These are phyloP conservation scores for Barnardius zonarius DNA, from an alignment of 2,113 vertebrate species.

Conservation along the genomic window DNA sequence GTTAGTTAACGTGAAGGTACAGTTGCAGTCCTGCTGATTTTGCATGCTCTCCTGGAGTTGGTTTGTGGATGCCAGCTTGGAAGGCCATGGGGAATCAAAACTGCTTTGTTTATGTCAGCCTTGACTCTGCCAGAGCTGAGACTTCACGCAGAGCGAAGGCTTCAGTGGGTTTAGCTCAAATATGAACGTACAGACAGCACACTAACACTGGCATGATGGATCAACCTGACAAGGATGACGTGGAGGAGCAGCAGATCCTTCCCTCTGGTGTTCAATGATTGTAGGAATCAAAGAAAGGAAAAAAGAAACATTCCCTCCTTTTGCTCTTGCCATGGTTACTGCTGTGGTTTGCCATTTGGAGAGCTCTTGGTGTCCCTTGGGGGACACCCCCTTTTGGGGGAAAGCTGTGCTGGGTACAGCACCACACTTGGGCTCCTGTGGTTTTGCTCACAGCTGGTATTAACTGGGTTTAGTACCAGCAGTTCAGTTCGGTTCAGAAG, in stretches of 20 bases:
- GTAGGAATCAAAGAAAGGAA: not conserved
- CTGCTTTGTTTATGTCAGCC: not conserved
- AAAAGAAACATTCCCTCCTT: not conserved
- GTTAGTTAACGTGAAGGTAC: slow-evolving; percentile 89
- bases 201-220: accelerated
- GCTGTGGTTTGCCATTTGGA: not conserved
- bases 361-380: not conserved
- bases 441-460: not conserved
- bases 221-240: not conserved
- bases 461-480: not conserved
- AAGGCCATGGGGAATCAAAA: not conserved
- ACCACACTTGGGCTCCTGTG: not conserved
- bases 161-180: not conserved
- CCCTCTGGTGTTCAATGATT: not conserved
- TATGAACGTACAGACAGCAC: not conserved
- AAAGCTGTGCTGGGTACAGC: not conserved
- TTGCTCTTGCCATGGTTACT: not conserved
- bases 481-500: not conserved
- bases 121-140: not conserved
- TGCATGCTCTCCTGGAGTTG: not conserved
- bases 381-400: not conserved
- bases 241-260: not conserved
- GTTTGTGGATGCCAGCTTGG: not conserved
- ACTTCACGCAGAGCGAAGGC: not conserved
- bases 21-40: not conserved